Base-by-base conservation (phyloP, 2,113 vertebrate species). In the Lepidothrix coronata region DNA sequence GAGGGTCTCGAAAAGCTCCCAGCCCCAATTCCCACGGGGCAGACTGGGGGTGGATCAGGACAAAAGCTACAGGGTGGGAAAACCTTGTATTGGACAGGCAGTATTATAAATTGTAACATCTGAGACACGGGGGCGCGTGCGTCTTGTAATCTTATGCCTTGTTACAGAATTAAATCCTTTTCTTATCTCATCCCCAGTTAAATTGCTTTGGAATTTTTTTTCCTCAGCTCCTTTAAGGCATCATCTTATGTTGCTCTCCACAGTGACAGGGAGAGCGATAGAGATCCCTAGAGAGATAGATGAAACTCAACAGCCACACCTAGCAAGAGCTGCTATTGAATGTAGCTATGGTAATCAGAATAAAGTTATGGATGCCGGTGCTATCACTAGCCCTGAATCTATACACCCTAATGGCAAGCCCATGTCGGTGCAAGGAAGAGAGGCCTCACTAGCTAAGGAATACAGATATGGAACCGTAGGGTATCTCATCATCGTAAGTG, bases 401-500 rank as follows among this genome's bases (percentile, higher is more conserved):
- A 23, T 23, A 72, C 20, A 57, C 14, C 22, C 39, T 61, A 37
- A 46, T 46, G 35, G 17, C 33, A 24, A 6, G 5, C 7, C 10
- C 9, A 23, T 12, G 11, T 14, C 30, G 31, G 8, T 25, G 12
- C 9, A 4, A 10, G 18, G 14, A 44, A 85, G 44, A 58, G 44
- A 1, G 25, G 2, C n/a, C 21, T 51, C n/a, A 52, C 18, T 63
- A 41, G 33, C 12, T 71, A 48, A 67, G 11, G 9, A n/a, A 84
- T 1, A 1, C 14, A 62, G n/a, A 48, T 44, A 44, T 27, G 52
- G 49, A 76, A 92, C 39, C 0, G 0, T 12, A 31, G 30, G n/a
- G 12, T 28, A 51, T 62, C 5, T 48, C 8, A 17, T 62, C 3
- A 4, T 33, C 33, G 66, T 75, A 57, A 72, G 5, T 67, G 7